A percentile compares a stretch with the other conserved stretches of the same genome.
Evolutionary conservation across 2,797 vertebrate species (phyloP).

Genomic region (Dryobates pubescens): DNA sequence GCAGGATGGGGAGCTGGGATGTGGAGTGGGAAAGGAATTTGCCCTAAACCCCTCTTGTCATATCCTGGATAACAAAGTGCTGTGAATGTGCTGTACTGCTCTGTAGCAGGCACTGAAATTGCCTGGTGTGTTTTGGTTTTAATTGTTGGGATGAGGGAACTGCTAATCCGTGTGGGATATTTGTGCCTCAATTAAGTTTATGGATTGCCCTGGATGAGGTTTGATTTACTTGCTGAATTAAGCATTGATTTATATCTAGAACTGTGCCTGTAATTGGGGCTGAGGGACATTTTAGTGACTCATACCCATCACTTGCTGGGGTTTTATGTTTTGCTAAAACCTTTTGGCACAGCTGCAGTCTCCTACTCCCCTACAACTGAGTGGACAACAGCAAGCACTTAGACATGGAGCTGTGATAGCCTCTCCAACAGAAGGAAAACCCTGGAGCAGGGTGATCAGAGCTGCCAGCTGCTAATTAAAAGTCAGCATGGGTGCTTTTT

Average conservation of each 20-base stretch:
- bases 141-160: not conserved
- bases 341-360: slow-evolving; percentile 35
- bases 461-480: slow-evolving; percentile 40
- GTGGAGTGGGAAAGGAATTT: not conserved
- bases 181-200: slow-evolving; percentile 6
- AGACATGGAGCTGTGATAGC: not conserved
- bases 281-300: slow-evolving; percentile 25
- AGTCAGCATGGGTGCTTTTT: not conserved
- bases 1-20: not conserved
- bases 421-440: not conserved
- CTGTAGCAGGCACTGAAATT: not conserved
- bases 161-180: not conserved
- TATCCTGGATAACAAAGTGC: not conserved
- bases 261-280: not conserved
- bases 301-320: not conserved
- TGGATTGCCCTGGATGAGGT: not conserved
- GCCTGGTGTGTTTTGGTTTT: slow-evolving; percentile 11
- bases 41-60: not conserved
- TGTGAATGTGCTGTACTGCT: not conserved
- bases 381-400: not conserved
- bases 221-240: slow-evolving; percentile 50
- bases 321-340: slow-evolving; percentile 48
- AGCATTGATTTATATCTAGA: slow-evolving; percentile 26
- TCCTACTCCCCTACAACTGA: not conserved
- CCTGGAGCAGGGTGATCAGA: not conserved